These are phyloP conservation scores for Apotomis turbidana DNA, from an alignment of 2,888 invertebrate species.

Conservation along the genomic window DNA sequence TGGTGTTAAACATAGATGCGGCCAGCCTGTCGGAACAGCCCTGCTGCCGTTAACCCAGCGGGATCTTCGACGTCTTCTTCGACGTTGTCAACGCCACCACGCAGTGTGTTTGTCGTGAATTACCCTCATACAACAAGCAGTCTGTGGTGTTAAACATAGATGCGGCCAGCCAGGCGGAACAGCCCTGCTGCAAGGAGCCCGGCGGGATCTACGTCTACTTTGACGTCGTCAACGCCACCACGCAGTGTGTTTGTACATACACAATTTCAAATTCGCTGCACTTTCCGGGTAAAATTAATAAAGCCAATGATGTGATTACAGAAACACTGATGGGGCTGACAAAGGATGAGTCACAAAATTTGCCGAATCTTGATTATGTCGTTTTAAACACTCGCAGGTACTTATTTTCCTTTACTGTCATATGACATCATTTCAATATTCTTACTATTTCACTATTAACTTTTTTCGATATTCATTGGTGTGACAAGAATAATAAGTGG, in stretches of 20 bases:
- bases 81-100: too few species aligned
- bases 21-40: too few species aligned
- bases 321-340: conserved; percentile 73
- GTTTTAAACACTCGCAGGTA: conserved; percentile 60
- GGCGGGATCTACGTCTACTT: conserved; percentile 56
- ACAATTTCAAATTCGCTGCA: too few species aligned
- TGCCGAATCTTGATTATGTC: conserved; percentile 59
- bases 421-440: neutral
- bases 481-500: too few species aligned
- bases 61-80: too few species aligned
- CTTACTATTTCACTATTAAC: too few species aligned
- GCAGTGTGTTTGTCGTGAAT: too few species aligned
- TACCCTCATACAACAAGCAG: too few species aligned
- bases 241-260: conserved; percentile 66
- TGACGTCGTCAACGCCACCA: conserved; percentile 63
- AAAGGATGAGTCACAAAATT: conserved; percentile 60
- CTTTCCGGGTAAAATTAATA: too few species aligned
- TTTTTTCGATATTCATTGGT: too few species aligned
- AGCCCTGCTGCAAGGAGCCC: conserved; percentile 53
- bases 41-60: too few species aligned
- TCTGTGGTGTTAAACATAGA: conserved; percentile 68
- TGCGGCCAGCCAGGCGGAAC: conserved; percentile 52
- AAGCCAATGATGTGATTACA: conserved; percentile 49
- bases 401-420: neutral
- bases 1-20: too few species aligned